Evolutionary conservation across 2,888 invertebrate species (phyloP).

Genomic region (Pasiphila rectangulata): DNA sequence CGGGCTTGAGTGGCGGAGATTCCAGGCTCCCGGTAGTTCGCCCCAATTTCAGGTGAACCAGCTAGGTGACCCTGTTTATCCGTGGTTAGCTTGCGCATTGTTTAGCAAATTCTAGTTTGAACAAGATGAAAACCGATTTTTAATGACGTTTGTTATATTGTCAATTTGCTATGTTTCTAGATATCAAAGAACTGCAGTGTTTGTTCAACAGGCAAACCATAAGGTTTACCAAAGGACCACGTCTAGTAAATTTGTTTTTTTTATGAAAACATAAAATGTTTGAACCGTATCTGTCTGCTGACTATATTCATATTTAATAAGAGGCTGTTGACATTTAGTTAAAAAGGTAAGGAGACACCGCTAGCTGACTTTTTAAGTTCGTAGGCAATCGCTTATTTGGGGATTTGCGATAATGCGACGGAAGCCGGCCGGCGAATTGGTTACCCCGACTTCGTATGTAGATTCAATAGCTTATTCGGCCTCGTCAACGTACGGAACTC

Average conservation of each 20-base stretch:
- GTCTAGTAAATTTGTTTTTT: background rate
- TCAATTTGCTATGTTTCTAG: no score
- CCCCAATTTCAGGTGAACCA: constrained; percentile 35
- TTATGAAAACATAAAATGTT: background rate
- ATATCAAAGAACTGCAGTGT: no score
- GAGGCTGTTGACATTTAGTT: constrained; percentile 50
- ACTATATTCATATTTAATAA: background rate
- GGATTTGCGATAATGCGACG: constrained; percentile 47
- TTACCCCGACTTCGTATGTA: constrained; percentile 43
- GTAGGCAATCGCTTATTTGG: constrained; percentile 51
- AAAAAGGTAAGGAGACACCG: constrained; percentile 62
- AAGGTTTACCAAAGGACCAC: no score
- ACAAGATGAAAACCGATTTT: background rate
- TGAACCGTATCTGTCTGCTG: background rate
- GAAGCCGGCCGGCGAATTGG: constrained; percentile 51
- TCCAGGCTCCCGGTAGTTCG: constrained; percentile 32
- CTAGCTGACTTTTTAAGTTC: constrained; percentile 45
- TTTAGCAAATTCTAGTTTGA: constrained; percentile 8
- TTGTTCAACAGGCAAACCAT: no score
- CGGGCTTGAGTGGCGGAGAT: constrained; percentile 43
- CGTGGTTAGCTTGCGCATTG: constrained; percentile 27
- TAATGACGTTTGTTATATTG: no score
- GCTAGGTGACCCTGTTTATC: constrained; percentile 29
- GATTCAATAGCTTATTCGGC: constrained; percentile 59
- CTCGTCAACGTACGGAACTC: constrained; percentile 56